A percentile compares a stretch with the other conserved stretches of the same genome.
These are phyloP conservation scores for Eucera pruinosa DNA, from an alignment of 2,888 invertebrate genomes.

Conservation along the genomic window DNA sequence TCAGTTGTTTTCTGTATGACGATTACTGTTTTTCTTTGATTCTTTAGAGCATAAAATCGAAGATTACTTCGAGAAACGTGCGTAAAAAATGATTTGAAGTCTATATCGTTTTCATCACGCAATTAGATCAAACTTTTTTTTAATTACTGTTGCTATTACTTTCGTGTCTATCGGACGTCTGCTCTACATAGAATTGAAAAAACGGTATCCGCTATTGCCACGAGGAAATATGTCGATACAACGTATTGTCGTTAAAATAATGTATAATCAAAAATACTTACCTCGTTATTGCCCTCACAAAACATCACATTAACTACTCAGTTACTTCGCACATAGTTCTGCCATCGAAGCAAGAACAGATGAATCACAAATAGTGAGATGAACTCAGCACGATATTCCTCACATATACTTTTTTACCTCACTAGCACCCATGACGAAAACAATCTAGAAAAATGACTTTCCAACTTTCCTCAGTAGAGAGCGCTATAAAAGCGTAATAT, in stretches of 20 bases:
- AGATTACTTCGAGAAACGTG: neutral
- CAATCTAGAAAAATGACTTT: slow-evolving; percentile 63
- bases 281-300: slow-evolving; percentile 82
- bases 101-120: slow-evolving; percentile 13
- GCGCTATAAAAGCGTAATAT: slow-evolving; percentile 22
- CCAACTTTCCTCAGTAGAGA: slow-evolving; percentile 20
- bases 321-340: slow-evolving; percentile 79
- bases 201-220: slow-evolving; percentile 36
- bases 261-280: slow-evolving; percentile 67
- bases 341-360: slow-evolving; percentile 70
- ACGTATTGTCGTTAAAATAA: slow-evolving; percentile 26
- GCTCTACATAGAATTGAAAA: slow-evolving; percentile 27
- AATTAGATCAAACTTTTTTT: slow-evolving; percentile 22
- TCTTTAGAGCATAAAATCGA: neutral
- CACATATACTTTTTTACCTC: slow-evolving; percentile 56
- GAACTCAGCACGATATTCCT: slow-evolving; percentile 70
- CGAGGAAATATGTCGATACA: slow-evolving; percentile 27
- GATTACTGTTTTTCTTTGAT: slow-evolving; percentile 18
- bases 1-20: slow-evolving; percentile 43
- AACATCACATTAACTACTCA: slow-evolving; percentile 83
- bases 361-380: slow-evolving; percentile 71
- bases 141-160: too few species aligned
- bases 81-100: neutral
- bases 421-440: slow-evolving; percentile 57
- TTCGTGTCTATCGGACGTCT: slow-evolving; percentile 5